phyloP scores from a whole-genome alignment of 2,113 vertebrate genomes.

The Cyprinodon tularosa region DNA sequence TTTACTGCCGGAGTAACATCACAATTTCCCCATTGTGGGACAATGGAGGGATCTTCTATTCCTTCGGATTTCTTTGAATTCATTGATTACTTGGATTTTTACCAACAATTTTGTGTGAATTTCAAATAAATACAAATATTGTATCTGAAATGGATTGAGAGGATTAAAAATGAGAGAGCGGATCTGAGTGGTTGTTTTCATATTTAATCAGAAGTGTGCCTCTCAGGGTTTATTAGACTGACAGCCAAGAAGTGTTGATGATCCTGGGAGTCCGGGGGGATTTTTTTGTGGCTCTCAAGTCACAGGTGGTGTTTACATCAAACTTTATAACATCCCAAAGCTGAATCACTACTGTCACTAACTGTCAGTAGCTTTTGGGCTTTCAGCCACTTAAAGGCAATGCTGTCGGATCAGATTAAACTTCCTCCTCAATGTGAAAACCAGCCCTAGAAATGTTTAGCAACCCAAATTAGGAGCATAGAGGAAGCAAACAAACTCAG shows the following conservation, averaged over 20 bases:
- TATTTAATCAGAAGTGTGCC: not conserved
- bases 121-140: too few relatives aligned
- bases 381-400: conserved; percentile 5
- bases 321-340: not conserved
- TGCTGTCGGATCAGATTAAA: conserved; percentile 2
- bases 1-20: too few relatives aligned
- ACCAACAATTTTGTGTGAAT: too few relatives aligned
- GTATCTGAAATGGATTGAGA: not conserved
- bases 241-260: not conserved
- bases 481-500: not conserved
- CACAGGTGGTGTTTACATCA: conserved; percentile 2
- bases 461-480: not conserved
- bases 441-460: not conserved
- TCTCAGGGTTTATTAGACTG: not conserved
- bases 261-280: not conserved
- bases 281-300: conserved; percentile 1
- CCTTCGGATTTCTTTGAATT: too few relatives aligned
- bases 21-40: too few relatives aligned
- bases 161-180: not conserved
- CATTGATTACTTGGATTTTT: too few relatives aligned
- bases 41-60: too few relatives aligned
- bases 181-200: not conserved
- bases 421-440: not conserved
- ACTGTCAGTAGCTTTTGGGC: not conserved
- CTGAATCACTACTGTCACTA: conserved; percentile 6